phyloP scores from a whole-genome alignment of 2,797 vertebrate genomes.

The Coreius guichenoti region DNA sequence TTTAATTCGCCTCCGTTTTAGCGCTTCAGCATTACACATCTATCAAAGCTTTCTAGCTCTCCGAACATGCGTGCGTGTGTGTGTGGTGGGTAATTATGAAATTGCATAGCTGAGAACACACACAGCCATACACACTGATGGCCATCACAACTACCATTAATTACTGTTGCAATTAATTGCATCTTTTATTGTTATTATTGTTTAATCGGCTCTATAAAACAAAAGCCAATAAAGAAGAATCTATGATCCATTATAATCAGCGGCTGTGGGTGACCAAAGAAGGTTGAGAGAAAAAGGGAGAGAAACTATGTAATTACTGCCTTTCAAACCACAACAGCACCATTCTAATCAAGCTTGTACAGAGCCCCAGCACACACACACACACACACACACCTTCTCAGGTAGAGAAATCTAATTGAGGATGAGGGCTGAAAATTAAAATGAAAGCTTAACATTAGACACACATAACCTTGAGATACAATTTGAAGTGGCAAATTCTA shows the following conservation, averaged over 20 bases:
- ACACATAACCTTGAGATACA: slow-evolving; percentile 48
- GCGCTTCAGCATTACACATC: slow-evolving; percentile 90
- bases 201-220: slow-evolving; percentile 94
- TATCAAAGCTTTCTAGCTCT: slow-evolving; percentile 83
- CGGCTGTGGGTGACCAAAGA: slow-evolving; percentile 51
- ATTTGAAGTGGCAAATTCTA: slow-evolving; percentile 45
- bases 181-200: slow-evolving; percentile 82
- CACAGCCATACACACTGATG: slow-evolving; percentile 85
- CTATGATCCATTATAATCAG: slow-evolving; percentile 60
- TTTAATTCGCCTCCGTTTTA: slow-evolving; percentile 96
- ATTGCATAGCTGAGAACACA: slow-evolving; percentile 69
- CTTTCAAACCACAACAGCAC: slow-evolving; percentile 53
- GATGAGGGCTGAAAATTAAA: slow-evolving; percentile 37
- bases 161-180: slow-evolving; percentile 88
- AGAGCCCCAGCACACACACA: background rate
- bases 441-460: slow-evolving; percentile 40
- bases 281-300: slow-evolving; percentile 31
- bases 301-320: slow-evolving; percentile 58
- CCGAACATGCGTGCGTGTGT: slow-evolving; percentile 44
- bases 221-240: slow-evolving; percentile 65
- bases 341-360: slow-evolving; percentile 48
- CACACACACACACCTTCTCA: slow-evolving; percentile 32
- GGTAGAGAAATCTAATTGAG: slow-evolving; percentile 47
- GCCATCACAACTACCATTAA: slow-evolving; percentile 79
- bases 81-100: slow-evolving; percentile 54